Conservation (phyloP, 2,888 invertebrate genomes). For the Epirrhoe alternata region DNA sequence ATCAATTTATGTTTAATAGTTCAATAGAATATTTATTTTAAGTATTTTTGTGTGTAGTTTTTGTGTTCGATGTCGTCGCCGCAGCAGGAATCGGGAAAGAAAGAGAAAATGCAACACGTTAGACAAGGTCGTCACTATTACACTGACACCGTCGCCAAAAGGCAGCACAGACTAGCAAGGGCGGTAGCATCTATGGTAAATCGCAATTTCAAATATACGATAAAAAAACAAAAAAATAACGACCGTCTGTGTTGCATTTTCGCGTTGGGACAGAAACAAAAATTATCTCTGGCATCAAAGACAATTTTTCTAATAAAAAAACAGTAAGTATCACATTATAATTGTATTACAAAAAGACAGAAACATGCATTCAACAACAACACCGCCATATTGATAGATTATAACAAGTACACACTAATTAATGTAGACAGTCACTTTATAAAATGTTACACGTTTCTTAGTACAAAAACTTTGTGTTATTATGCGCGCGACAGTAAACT, state of each 20-base stretch:
- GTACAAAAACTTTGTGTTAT: not conserved
- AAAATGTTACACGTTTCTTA: not conserved
- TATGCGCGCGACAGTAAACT: constrained; percentile 9
- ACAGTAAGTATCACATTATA: constrained; percentile 59
- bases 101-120: constrained; percentile 85
- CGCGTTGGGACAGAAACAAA: constrained; percentile 61
- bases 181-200: constrained; percentile 51
- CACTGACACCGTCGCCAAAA: constrained; percentile 71
- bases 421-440: constrained; percentile 3
- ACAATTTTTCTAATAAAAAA: constrained; percentile 38
- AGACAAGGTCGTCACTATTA: constrained; percentile 62
- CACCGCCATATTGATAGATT: constrained; percentile 52
- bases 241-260: constrained; percentile 85
- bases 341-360: constrained; percentile 69
- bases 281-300: constrained; percentile 52
- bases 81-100: constrained; percentile 74
- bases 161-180: constrained; percentile 80
- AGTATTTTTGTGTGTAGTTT: constrained; percentile 25
- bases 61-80: constrained; percentile 45
- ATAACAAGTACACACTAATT: constrained; percentile 7
- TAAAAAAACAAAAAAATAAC: constrained; percentile 49
- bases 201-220: constrained; percentile 36
- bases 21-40: not conserved
- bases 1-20: too few relatives aligned
- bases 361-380: constrained; percentile 61